Evolutionary conservation across 2,797 vertebrate genomes (phyloP).

Genomic region (Serranus cabrilla): DNA sequence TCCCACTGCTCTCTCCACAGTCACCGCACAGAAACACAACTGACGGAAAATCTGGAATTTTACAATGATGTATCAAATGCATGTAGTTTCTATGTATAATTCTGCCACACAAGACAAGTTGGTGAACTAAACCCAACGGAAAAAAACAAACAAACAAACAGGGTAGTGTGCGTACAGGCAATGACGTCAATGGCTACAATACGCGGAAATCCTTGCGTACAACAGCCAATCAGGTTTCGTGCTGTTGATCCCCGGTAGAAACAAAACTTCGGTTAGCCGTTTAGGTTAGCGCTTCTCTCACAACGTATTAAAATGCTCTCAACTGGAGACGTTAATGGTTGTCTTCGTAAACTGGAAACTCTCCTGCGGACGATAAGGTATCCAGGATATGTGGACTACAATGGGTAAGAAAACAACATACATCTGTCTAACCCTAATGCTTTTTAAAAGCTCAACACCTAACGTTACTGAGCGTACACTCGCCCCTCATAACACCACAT

Average conservation of each 20-base stretch:
- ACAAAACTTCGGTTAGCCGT: slow-evolving; percentile 16
- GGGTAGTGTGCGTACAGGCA: neutral
- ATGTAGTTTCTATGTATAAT: neutral
- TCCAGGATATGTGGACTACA: slow-evolving; percentile 89
- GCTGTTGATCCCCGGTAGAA: slow-evolving; percentile 51
- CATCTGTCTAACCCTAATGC: no score
- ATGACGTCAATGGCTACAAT: slow-evolving; percentile 16
- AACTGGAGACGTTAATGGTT: slow-evolving; percentile 92
- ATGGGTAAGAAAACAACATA: slow-evolving; percentile 76
- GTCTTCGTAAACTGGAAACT: slow-evolving; percentile 90
- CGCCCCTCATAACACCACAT: neutral
- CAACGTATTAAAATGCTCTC: slow-evolving; percentile 77
- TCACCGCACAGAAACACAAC: neutral
- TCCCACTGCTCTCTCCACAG: slow-evolving; percentile 31
- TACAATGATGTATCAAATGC: no score
- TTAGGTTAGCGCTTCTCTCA: neutral
- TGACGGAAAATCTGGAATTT: neutral
- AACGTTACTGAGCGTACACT: no score
- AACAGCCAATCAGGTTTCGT: slow-evolving; percentile 60
- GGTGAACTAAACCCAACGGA: neutral
- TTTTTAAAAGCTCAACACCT: no score
- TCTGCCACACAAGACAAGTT: fast-evolving
- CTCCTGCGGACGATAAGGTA: slow-evolving; percentile 91
- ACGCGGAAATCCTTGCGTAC: neutral
- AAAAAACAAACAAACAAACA: neutral